Evolutionary conservation across 1,140 invertebrate species (phyloP).

Genomic region (Bicyclus anynana): DNA sequence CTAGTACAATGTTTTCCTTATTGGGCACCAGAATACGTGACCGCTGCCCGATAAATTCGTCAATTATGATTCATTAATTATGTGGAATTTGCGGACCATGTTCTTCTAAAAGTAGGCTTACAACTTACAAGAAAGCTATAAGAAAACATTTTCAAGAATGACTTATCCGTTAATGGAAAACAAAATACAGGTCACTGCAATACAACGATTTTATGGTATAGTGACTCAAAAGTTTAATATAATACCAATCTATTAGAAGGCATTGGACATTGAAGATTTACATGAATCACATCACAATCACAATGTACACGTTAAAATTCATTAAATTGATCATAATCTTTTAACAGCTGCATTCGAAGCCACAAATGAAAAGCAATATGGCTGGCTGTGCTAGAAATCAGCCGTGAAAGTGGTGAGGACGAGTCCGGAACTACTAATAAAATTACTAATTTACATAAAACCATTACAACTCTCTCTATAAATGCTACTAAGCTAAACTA

Average conservation of each 20-base stretch:
- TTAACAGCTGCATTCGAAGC: not conserved
- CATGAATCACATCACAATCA: not conserved
- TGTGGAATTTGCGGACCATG: not conserved
- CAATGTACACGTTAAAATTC: not conserved
- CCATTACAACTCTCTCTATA: conserved; percentile 22
- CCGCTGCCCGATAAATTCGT: conserved; percentile 13
- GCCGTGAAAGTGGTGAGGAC: conserved; percentile 52
- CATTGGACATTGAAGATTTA: too few relatives aligned
- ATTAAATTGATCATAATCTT: not conserved
- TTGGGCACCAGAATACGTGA: conserved; percentile 24
- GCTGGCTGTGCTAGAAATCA: conserved; percentile 44
- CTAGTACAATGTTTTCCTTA: conserved; percentile 37
- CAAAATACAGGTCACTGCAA: not conserved
- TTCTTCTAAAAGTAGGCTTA: not conserved
- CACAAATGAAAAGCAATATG: conserved; percentile 19
- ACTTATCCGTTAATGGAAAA: too few relatives aligned
- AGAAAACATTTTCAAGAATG: too few relatives aligned
- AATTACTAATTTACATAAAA: conserved; percentile 49
- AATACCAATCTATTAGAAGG: too few relatives aligned
- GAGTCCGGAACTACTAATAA: conserved; percentile 45
- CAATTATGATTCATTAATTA: conserved; percentile 30
- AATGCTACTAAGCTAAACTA: conserved; percentile 6
- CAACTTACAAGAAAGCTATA: too few relatives aligned
- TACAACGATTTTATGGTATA: not conserved
- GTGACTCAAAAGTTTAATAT: not conserved